Conservation (phyloP, 2,113 vertebrate genomes). For the Bostrychus sinensis region DNA sequence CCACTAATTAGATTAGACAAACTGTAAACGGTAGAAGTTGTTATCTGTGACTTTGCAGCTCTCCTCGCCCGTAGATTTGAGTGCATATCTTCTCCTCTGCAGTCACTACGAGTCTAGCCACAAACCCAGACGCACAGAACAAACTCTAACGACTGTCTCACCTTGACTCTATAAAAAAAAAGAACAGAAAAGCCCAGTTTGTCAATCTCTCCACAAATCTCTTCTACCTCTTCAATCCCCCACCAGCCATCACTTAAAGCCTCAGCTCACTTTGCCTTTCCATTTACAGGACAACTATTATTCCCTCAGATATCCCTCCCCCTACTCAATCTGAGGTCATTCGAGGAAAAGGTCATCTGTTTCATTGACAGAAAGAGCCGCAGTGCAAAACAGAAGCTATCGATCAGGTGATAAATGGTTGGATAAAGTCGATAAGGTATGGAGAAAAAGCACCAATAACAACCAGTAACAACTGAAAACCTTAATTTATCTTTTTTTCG, state of each 20-base stretch:
- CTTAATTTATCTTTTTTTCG: too few relatives aligned
- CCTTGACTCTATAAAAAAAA: constrained; percentile 17
- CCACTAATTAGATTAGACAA: neutral
- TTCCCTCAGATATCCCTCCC: constrained; percentile 39
- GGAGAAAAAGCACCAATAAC: too few relatives aligned
- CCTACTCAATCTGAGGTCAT: constrained; percentile 22
- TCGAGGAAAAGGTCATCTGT: constrained; percentile 6
- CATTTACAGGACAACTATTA: constrained; percentile 24
- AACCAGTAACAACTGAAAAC: too few relatives aligned
- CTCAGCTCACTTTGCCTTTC: constrained; percentile 22
- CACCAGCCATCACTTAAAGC: constrained; percentile 23
- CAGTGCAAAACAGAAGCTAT: neutral
- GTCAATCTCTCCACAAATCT: constrained; percentile 26
- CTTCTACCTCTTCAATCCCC: constrained; percentile 34
- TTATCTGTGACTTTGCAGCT: neutral
- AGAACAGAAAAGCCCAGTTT: constrained; percentile 21
- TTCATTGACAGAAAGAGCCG: neutral
- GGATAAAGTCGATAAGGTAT: too few relatives aligned
- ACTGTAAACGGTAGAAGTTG: neutral
- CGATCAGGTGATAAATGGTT: neutral
- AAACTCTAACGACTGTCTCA: neutral
- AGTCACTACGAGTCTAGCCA: neutral
- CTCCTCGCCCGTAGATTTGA: neutral
- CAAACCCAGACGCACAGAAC: constrained; percentile 7
- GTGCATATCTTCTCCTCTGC: neutral